These are phyloP conservation scores for Nomada ruficornis DNA, from an alignment of 2,888 invertebrate species.

Conservation along the genomic window DNA sequence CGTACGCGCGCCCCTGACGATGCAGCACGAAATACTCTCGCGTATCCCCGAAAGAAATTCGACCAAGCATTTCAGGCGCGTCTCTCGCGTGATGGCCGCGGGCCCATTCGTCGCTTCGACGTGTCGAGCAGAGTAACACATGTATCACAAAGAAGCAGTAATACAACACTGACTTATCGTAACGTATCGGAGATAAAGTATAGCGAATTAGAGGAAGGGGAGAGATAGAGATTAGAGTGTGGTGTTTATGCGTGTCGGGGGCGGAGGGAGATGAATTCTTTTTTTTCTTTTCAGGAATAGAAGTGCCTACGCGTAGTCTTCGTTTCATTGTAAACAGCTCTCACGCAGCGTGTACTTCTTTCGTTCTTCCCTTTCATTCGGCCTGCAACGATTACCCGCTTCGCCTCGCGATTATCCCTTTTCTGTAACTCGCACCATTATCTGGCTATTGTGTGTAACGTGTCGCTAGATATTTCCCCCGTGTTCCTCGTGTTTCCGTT, in stretches of 20 bases:
- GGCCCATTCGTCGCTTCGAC: conserved; percentile 69
- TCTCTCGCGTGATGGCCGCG: conserved; percentile 27
- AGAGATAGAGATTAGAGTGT: conserved; percentile 8
- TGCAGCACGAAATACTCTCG: background rate
- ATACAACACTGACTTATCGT: conserved; percentile 82
- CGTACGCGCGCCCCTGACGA: background rate
- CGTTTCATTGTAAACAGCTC: conserved; percentile 41
- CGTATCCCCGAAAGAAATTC: background rate
- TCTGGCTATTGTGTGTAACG: conserved; percentile 20
- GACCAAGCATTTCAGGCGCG: conserved; percentile 11
- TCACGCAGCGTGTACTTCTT: conserved; percentile 48
- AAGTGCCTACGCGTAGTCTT: conserved; percentile 52
- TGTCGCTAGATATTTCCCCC: conserved; percentile 42
- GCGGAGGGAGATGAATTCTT: conserved; percentile 54
- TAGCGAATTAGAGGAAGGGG: background rate
- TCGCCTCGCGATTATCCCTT: background rate
- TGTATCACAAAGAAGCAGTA: conserved; percentile 83
- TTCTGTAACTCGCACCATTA: conserved; percentile 26
- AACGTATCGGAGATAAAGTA: conserved; percentile 76
- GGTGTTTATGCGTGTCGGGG: conserved; percentile 1
- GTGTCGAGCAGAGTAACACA: conserved; percentile 72
- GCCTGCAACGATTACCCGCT: too few relatives aligned
- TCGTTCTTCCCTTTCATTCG: conserved; percentile 51
- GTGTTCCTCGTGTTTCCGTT: conserved; percentile 65
- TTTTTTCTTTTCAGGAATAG: conserved; percentile 44